Base-by-base conservation (phyloP, 92 coral and sea anemone genomes). In the Bergia puertoricense region DNA sequence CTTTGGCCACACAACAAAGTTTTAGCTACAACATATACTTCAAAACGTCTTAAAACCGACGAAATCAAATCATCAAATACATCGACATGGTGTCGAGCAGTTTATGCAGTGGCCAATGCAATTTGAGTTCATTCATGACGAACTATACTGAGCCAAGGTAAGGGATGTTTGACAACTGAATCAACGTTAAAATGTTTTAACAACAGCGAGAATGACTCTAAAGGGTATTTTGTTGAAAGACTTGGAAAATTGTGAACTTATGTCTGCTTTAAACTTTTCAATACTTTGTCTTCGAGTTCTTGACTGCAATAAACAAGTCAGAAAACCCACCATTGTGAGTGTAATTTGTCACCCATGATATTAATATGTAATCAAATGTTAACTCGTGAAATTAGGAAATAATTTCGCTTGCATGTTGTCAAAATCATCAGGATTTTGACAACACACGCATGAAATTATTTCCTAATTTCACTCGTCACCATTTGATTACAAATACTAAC, bases 101-200 rank as follows among this genome's bases (percentile, higher is more conserved):
- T 74, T 74, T 74, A 38, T 74, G 78, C 5, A 74, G 78, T 74
- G 78, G 78, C 78, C 78, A 74, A 14, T 74, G 78, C 78, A 74
- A 74, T 74, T 74, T 74, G 78, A 74, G 78, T 74, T 74, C 78
- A 74, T 74, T 74, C 78, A 74, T 74, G 78, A 74, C 78, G 78
- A 74, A 74, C 78, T 74, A 30, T 30, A 30, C 30, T 30, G 30
- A 30, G 30, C 30, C 30, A 30, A 30, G 30, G 30, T 30, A 30
- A 30, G 30, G 30, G 30, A 30, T 30, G 30, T 30, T 30, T 30
- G 30, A 30, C 30, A 30, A 30, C 30, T 74, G 78, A 74, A 74
- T 74, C 78, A 74, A 74, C 78, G 78, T 74, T 74, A 74, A 74
- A 74, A 74, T 45, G 78, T 74, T 74, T 74, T 74, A 74, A 74